These are phyloP conservation scores for Lydus trimaculatus DNA, from an alignment of 2,888 invertebrate genomes.

Conservation along the genomic window DNA sequence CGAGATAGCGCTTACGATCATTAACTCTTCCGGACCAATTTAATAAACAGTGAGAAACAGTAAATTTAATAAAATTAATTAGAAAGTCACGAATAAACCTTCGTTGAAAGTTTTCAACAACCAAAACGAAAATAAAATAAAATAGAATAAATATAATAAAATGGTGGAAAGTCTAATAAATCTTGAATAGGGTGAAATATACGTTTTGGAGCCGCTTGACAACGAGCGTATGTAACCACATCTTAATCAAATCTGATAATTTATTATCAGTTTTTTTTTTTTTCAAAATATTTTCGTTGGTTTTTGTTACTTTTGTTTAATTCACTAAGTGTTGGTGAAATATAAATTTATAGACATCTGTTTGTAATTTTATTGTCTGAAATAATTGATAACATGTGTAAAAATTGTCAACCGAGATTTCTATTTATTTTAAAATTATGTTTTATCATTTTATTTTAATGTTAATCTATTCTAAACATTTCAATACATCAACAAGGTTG, in stretches of 20 bases:
- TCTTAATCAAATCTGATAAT: conserved; percentile 6
- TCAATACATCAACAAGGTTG: not conserved
- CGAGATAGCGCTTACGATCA: conserved; percentile 53
- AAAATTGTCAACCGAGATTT: not conserved
- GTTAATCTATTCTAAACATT: not conserved
- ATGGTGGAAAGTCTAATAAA: not conserved
- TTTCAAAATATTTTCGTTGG: not conserved
- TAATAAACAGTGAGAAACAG: not conserved
- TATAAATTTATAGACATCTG: not conserved
- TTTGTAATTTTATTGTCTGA: not conserved
- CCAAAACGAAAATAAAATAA: not conserved
- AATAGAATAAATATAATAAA: not conserved
- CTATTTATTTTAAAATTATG: not conserved
- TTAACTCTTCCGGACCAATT: conserved; percentile 49
- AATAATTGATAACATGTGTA: conserved; percentile 1
- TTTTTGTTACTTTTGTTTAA: no score
- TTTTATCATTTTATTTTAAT: conserved; percentile 2
- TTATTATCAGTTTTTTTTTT: not conserved
- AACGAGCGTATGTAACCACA: not conserved
- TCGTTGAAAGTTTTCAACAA: not conserved
- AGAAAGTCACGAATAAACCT: not conserved
- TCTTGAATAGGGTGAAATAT: not conserved
- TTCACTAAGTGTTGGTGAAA: not conserved
- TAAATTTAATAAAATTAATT: conserved; percentile 4
- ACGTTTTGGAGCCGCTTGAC: not conserved